Evolutionary conservation across 2,797 vertebrate species (phyloP).

Genomic region (Pipistrellus kuhlii): DNA sequence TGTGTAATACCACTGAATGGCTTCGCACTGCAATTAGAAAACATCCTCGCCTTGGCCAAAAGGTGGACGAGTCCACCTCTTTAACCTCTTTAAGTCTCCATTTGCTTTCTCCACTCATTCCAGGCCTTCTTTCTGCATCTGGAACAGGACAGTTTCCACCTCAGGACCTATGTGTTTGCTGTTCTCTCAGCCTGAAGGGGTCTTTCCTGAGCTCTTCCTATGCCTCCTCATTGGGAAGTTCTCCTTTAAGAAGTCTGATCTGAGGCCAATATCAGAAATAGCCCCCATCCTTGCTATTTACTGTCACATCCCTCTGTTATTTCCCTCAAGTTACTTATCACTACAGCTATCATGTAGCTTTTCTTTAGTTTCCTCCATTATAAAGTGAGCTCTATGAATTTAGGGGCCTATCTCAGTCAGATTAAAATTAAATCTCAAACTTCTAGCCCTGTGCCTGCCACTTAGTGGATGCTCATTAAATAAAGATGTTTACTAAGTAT

Average conservation of each 20-base stretch:
- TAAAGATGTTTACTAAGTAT: background rate
- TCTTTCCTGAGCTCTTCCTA: background rate
- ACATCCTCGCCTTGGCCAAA: background rate
- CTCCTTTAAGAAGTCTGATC: background rate
- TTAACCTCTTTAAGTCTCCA: background rate
- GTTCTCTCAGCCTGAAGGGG: background rate
- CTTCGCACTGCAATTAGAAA: background rate
- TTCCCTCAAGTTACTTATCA: background rate
- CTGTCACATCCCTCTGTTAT: background rate
- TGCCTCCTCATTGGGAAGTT: background rate
- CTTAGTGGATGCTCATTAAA: background rate
- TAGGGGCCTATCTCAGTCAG: background rate
- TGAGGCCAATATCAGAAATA: background rate
- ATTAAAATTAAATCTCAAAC: background rate
- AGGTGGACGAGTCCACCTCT: background rate
- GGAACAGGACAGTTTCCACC: background rate
- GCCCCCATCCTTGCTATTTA: background rate
- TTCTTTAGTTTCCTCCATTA: no score
- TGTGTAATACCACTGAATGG: background rate
- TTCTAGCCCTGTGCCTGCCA: background rate
- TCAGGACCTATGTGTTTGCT: background rate
- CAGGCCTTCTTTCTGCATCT: background rate
- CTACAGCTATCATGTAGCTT: background rate
- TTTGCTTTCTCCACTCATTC: background rate
- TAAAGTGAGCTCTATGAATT: background rate